Evolutionary conservation across 1,140 invertebrate genomes (phyloP).

Genomic region (Sycophila sp.): DNA sequence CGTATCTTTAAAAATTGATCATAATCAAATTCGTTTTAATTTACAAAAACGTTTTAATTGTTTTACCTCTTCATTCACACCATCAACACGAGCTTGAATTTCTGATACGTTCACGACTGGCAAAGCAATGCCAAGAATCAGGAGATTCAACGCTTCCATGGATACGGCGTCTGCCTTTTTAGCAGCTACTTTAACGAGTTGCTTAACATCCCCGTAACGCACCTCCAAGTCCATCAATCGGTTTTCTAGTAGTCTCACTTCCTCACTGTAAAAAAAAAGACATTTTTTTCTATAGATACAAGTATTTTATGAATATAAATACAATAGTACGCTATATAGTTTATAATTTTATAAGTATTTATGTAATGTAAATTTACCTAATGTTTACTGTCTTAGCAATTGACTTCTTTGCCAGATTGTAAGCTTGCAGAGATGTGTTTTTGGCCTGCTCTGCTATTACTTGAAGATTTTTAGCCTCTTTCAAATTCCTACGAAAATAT

Average conservation of each 20-base stretch:
- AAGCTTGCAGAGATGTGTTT: conserved; percentile 84
- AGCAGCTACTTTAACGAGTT: conserved; percentile 76
- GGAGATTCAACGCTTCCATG: conserved; percentile 81
- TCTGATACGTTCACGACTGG: conserved; percentile 78
- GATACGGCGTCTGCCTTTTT: conserved; percentile 79
- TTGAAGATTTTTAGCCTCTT: conserved; percentile 82
- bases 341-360: no score
- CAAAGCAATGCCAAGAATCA: conserved; percentile 78
- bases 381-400: conserved; percentile 83
- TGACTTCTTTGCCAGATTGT: conserved; percentile 82
- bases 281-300: no score
- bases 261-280: conserved; percentile 67
- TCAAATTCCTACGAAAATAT: conserved; percentile 70
- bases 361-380: no score
- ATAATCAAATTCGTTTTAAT: no score
- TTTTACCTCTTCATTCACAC: conserved; percentile 56
- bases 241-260: conserved; percentile 72
- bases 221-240: conserved; percentile 69
- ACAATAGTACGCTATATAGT: no score
- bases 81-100: conserved; percentile 74
- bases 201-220: conserved; percentile 68
- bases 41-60: not conserved
- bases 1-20: not conserved
- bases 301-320: no score
- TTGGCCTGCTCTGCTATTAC: conserved; percentile 81